Base-by-base conservation (phyloP, 2,797 vertebrate species). In the Furcifer pardalis region DNA sequence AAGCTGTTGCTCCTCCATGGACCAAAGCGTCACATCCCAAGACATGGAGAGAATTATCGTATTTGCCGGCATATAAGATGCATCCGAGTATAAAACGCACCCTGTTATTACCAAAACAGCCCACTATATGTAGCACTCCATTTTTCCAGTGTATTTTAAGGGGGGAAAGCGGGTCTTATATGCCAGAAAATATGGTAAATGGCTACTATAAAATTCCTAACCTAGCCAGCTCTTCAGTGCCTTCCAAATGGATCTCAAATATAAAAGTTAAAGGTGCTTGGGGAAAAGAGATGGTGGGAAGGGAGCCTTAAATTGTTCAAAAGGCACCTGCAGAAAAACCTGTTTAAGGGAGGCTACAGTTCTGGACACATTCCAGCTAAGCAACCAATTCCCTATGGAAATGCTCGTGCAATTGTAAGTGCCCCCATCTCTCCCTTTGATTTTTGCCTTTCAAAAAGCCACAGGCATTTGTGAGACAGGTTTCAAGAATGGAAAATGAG, bases 401-500 rank as follows among this genome's bases (percentile, higher is more conserved):
- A 90, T 85, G 84, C 88, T 88, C 88, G 3, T 27, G 91, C 91
- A 91, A 88, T 93, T 92, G 69, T 84, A 91, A 87, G 90, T 92
- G 85, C 89, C 17, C 49, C 40, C 25, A 1, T 40, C 32, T 17
- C 42, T 4, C 32, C 17, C 90, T n/a, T n/a, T n/a, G n/a, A n/a
- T n/a, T 86, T 90, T 93, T 75, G 85, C 86, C 49, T 90, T 92
- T 90, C 88, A 82, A 85, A 63, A 90, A 90, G 90, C 89, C 89
- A 90, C 90, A 79, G 89, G 77, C 66, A 77, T 88, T 92, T 77
- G 87, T 88, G 88, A 91, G 90, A 63, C 87, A 91, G 92, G 86
- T 92, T 92, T 93, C 88, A 88, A 90, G 93, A 92, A 93, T 89
- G 88, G 89, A 83, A 93, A 90, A 93, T 89, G 81, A 91, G 89